phyloP scores from a whole-genome alignment of 2,888 invertebrate species.

The Drosophila kambysellisi region DNA sequence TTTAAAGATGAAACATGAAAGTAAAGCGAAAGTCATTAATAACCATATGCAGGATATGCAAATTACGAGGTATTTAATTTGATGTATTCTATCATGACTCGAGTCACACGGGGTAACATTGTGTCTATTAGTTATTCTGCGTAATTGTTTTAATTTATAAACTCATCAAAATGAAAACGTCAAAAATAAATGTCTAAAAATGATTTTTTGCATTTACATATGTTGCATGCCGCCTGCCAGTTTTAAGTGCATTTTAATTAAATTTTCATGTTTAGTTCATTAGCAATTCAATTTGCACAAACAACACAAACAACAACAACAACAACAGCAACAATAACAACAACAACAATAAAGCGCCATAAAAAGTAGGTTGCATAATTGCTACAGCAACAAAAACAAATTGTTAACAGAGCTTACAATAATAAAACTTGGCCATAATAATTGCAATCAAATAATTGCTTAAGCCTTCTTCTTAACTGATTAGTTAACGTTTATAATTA shows the following conservation, averaged over 20 bases:
- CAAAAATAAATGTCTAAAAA: constrained; percentile 24
- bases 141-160: constrained; percentile 20
- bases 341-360: constrained; percentile 23
- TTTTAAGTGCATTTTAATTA: constrained; percentile 67
- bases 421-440: constrained; percentile 49
- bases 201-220: constrained; percentile 45
- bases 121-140: background rate
- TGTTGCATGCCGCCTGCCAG: constrained; percentile 24
- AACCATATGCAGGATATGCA: no score
- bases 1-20: no score
- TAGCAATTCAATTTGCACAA: constrained; percentile 71
- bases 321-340: no score
- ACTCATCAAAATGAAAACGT: constrained; percentile 1
- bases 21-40: no score
- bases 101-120: background rate
- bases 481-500: constrained; percentile 26
- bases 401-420: constrained; percentile 8
- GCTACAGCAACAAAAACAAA: constrained; percentile 36
- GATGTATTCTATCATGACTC: background rate
- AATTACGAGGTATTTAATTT: background rate
- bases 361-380: constrained; percentile 69
- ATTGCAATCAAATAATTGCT: constrained; percentile 49
- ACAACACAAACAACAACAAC: constrained; percentile 5
- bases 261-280: constrained; percentile 71
- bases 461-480: constrained; percentile 32